These are phyloP conservation scores for Vimba vimba DNA, from an alignment of 2,113 vertebrate species.

Conservation along the genomic window DNA sequence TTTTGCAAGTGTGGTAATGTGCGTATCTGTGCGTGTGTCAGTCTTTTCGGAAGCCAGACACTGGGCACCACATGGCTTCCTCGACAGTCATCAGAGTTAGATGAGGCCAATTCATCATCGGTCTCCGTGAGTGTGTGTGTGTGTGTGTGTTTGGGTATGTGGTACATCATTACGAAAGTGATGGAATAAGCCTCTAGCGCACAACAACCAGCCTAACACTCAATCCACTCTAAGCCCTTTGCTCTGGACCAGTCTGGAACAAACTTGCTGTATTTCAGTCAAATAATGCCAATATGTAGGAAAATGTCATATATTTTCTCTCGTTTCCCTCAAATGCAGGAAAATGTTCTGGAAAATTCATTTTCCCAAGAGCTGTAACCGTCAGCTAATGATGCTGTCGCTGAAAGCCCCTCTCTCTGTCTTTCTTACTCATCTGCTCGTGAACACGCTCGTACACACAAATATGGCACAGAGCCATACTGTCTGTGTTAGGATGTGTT, in stretches of 20 bases:
- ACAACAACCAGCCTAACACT: constrained; percentile 46
- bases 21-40: constrained; percentile 24
- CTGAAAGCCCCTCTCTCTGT: constrained; percentile 10
- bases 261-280: constrained; percentile 1
- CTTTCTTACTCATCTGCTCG: constrained; percentile 23
- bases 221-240: constrained; percentile 23
- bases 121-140: constrained; percentile 38
- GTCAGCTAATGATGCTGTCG: constrained; percentile 11
- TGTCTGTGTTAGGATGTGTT: constrained; percentile 46
- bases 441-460: not conserved
- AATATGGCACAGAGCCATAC: constrained; percentile 43
- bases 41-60: constrained; percentile 52
- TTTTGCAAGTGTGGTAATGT: not conserved
- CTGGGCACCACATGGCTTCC: constrained; percentile 58
- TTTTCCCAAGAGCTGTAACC: constrained; percentile 16
- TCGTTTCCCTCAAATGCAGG: constrained; percentile 2
- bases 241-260: not conserved
- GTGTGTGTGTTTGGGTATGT: constrained; percentile 38
- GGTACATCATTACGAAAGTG: constrained; percentile 53
- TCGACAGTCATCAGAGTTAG: constrained; percentile 54
- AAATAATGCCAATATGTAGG: not conserved
- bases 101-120: constrained; percentile 60
- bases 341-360: constrained; percentile 11
- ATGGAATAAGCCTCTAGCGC: constrained; percentile 57
- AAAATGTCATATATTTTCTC: constrained; percentile 15